Conservation (phyloP, 2,797 vertebrate species). For the Thaleichthys pacificus region DNA sequence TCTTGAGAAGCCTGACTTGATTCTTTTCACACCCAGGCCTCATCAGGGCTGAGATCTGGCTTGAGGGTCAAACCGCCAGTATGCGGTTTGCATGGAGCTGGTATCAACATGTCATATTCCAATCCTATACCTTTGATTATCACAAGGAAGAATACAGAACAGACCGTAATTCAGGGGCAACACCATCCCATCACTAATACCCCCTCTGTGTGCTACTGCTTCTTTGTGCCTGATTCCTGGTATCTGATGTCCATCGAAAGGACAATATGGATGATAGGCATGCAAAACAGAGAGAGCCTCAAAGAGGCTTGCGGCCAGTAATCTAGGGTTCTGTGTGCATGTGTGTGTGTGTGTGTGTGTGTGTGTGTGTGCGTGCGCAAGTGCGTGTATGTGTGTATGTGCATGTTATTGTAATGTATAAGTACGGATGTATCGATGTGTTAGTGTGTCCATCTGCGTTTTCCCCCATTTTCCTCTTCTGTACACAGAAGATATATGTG, state of each 20-base stretch:
- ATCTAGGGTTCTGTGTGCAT: not conserved
- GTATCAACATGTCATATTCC: not conserved
- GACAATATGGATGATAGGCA: not conserved
- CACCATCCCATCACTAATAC: not conserved
- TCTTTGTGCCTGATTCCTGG: too few species aligned
- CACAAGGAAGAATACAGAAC: too few species aligned
- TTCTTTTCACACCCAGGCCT: slow-evolving; percentile 57
- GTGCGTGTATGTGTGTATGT: not conserved
- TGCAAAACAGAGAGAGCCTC: not conserved
- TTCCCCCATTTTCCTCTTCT: not conserved
- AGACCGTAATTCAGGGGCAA: too few species aligned
- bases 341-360: not conserved
- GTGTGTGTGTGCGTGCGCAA: too few species aligned
- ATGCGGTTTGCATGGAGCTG: not conserved
- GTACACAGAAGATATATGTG: slow-evolving; percentile 11
- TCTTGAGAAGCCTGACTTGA: slow-evolving; percentile 56
- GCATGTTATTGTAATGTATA: slow-evolving; percentile 2
- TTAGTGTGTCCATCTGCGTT: not conserved
- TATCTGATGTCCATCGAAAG: not conserved
- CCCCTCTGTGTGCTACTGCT: not conserved
- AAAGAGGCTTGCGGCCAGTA: slow-evolving; percentile 1
- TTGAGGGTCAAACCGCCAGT: not conserved
- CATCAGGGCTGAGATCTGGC: slow-evolving; percentile 25
- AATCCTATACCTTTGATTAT: not conserved
- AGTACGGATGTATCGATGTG: slow-evolving; percentile 12